Evolutionary conservation across 1,140 invertebrate species (phyloP).

Genomic region (Drosophila asahinai): DNA sequence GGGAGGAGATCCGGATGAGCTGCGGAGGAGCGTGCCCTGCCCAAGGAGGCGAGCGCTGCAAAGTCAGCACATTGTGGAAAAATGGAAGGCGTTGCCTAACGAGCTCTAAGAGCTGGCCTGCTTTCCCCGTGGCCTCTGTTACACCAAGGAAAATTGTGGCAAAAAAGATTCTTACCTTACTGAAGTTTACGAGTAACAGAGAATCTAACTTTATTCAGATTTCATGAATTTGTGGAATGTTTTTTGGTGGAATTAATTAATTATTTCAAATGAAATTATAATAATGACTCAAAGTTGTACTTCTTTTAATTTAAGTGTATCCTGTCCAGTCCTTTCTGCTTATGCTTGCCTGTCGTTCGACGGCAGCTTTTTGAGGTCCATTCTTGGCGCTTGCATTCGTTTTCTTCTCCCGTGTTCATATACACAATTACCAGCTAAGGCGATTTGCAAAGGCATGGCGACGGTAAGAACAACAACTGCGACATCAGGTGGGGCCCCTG

Average conservation of each 20-base stretch:
- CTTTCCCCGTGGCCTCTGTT: conserved; percentile 6
- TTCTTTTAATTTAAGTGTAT: conserved; percentile 14
- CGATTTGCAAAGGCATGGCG: conserved; percentile 70
- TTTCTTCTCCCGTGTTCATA: conserved; percentile 66
- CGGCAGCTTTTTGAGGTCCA: conserved; percentile 27
- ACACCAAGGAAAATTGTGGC: background rate
- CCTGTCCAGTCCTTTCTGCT: conserved; percentile 22
- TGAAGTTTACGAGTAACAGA: too few species aligned
- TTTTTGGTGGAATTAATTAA: too few species aligned
- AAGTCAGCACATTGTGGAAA: conserved; percentile 73
- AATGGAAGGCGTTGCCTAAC: conserved; percentile 72
- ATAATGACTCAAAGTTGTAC: background rate
- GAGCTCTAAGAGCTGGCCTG: conserved; percentile 48
- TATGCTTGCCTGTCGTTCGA: conserved; percentile 16
- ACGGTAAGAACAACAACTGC: conserved; percentile 37
- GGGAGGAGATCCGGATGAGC: background rate
- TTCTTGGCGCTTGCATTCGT: conserved; percentile 19
- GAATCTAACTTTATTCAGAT: too few species aligned
- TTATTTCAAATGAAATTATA: background rate
- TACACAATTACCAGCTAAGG: conserved; percentile 82
- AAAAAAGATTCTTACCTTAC: too few species aligned
- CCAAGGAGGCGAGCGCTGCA: conserved; percentile 40
- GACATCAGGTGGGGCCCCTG: conserved; percentile 68
- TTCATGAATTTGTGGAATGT: too few species aligned
- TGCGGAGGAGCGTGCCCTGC: background rate